phyloP scores from a whole-genome alignment of 23 tunicate genomes.

The Halocynthia roretzi region DNA sequence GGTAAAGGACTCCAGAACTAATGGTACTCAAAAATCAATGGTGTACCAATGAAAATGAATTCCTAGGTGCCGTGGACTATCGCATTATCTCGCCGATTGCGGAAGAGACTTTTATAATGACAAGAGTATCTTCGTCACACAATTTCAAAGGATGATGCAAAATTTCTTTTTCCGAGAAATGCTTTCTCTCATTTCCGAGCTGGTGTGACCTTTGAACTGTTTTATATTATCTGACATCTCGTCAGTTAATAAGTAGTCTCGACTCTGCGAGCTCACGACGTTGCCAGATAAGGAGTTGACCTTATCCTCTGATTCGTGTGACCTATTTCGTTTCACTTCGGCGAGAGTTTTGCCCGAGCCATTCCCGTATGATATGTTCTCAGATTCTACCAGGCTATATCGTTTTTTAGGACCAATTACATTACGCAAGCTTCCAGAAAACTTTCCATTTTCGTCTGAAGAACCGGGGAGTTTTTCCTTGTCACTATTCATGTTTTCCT shows the following conservation, averaged over 20 bases:
- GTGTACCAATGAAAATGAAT: too few relatives aligned
- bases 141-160: neutral
- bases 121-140: too few relatives aligned
- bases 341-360: conserved; percentile 20
- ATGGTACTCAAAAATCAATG: too few relatives aligned
- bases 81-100: too few relatives aligned
- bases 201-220: conserved; percentile 24
- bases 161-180: conserved; percentile 1
- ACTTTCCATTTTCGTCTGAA: neutral
- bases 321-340: conserved; percentile 20
- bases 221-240: conserved; percentile 10
- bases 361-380: neutral
- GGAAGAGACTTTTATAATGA: too few relatives aligned
- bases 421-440: conserved; percentile 1
- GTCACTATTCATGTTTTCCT: neutral
- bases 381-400: conserved; percentile 11
- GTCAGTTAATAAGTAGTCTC: too few relatives aligned
- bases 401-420: conserved; percentile 14
- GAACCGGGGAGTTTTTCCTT: neutral
- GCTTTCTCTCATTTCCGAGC: neutral
- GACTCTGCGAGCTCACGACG: too few relatives aligned
- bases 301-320: neutral
- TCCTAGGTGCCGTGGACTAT: too few relatives aligned
- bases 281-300: too few relatives aligned
- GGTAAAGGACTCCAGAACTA: too few relatives aligned